These are phyloP conservation scores for Rhogogaster chlorosoma DNA, from an alignment of 2,888 invertebrate genomes.

Conservation along the genomic window DNA sequence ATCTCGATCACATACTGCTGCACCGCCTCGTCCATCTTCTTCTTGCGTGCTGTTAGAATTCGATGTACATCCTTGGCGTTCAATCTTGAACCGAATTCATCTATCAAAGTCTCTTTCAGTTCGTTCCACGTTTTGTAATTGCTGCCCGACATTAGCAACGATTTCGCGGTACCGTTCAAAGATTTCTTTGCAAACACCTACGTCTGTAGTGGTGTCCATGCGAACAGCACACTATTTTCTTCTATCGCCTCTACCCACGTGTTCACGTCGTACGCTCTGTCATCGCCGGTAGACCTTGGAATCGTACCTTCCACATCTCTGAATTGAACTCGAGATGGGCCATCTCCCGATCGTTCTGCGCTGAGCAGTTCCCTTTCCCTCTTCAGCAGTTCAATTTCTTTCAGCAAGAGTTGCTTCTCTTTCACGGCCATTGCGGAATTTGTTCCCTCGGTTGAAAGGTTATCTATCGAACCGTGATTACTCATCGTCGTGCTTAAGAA, in stretches of 20 bases:
- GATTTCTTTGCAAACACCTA: constrained; percentile 54
- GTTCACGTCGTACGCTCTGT: not conserved
- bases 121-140: constrained; percentile 32
- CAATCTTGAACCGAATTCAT: constrained; percentile 40
- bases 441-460: not conserved
- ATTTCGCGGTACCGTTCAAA: constrained; percentile 48
- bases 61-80: constrained; percentile 45
- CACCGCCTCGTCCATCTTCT: constrained; percentile 40
- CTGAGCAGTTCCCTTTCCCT: not conserved
- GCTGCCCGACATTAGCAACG: constrained; percentile 39
- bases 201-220: constrained; percentile 55
- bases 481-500: not conserved
- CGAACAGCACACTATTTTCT: constrained; percentile 51
- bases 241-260: not conserved
- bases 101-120: constrained; percentile 34
- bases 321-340: not conserved
- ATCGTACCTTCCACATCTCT: not conserved
- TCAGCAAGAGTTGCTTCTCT: not conserved
- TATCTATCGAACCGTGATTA: not conserved
- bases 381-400: not conserved
- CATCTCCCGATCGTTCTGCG: not conserved
- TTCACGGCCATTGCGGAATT: not conserved
- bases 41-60: constrained; percentile 28
- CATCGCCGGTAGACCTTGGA: not conserved
- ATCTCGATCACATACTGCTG: constrained; percentile 54